A percentile compares a stretch with the other conserved stretches of the same genome.
These are phyloP conservation scores for Melanotaenia parkinsoni DNA, from an alignment of 2,797 vertebrate genomes.

Conservation along the genomic window DNA sequence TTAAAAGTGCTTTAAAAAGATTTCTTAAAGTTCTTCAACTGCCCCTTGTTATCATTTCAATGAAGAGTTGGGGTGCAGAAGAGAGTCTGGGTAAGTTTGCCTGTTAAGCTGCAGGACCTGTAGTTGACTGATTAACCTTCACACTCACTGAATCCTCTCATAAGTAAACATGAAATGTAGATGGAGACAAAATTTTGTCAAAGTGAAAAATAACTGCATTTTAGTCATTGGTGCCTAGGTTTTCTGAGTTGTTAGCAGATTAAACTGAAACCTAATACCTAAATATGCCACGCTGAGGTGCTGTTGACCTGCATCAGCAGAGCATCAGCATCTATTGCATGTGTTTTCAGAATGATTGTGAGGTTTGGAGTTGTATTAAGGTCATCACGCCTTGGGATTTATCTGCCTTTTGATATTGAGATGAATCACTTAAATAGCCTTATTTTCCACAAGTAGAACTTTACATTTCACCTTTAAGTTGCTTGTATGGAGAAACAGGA, in stretches of 20 bases:
- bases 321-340: background rate
- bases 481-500: background rate
- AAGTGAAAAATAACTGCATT: background rate
- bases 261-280: background rate
- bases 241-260: no score
- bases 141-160: background rate
- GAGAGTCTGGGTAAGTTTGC: no score
- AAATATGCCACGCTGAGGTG: conserved; percentile 35
- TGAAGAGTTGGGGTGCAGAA: no score
- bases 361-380: conserved; percentile 29
- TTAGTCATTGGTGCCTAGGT: accelerated
- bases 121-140: no score
- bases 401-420: conserved; percentile 24
- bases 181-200: background rate
- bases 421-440: conserved; percentile 36
- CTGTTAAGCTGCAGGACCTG: background rate
- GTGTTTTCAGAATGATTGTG: conserved; percentile 15
- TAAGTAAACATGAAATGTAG: background rate
- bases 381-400: conserved; percentile 19
- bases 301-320: conserved; percentile 32
- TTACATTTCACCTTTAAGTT: background rate
- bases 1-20: conserved; percentile 75
- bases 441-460: conserved; percentile 4
- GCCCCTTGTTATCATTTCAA: background rate
- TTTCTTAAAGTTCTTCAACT: background rate